Conservation (phyloP, 2,113 vertebrate species). For the Chloropsis cyanopogon region DNA sequence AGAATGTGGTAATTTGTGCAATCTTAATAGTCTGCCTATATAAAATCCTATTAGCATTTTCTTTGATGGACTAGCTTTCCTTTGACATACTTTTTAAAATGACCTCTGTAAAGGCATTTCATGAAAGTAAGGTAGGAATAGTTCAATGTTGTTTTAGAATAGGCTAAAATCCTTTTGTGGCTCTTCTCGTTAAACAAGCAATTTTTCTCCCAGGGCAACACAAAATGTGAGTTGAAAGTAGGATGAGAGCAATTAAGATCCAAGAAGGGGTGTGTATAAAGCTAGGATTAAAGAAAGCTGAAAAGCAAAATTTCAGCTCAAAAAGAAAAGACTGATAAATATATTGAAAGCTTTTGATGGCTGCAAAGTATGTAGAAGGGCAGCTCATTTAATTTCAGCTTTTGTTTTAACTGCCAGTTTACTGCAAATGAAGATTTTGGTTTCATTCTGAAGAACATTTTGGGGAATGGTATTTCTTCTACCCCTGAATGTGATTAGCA, state of each 20-base stretch:
- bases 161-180: background rate
- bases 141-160: background rate
- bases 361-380: background rate
- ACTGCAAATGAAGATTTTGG: background rate
- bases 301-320: background rate
- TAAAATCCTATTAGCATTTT: background rate
- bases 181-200: background rate
- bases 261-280: background rate
- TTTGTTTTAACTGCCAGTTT: constrained; percentile 12
- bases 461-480: background rate
- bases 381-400: background rate
- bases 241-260: constrained; percentile 31
- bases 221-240: constrained; percentile 15
- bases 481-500: background rate
- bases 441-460: background rate
- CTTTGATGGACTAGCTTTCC: constrained; percentile 19
- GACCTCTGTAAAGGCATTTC: background rate
- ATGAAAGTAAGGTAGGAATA: background rate
- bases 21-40: background rate
- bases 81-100: background rate
- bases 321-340: constrained; percentile 3
- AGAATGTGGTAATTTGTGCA: background rate
- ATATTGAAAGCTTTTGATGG: background rate
- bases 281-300: constrained; percentile 14
- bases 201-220: background rate